These are phyloP conservation scores for Ectobius pallidus DNA, from an alignment of 2,888 invertebrate species.

Conservation along the genomic window DNA sequence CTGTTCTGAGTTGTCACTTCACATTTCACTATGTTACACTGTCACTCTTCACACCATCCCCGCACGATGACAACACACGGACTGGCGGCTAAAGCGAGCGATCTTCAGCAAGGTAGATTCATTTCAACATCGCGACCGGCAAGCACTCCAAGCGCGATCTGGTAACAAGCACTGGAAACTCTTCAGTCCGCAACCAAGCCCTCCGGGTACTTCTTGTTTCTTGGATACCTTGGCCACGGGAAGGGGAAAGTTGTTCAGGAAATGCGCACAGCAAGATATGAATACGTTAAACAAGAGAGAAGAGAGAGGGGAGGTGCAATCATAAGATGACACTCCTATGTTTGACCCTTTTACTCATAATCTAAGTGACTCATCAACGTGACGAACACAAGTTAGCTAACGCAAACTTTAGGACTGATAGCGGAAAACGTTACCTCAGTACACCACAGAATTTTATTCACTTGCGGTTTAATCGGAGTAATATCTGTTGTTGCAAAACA, in stretches of 20 bases:
- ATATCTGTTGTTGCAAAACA: no score
- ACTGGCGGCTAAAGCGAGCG: neutral
- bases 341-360: neutral
- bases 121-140: neutral
- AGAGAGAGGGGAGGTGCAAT: neutral
- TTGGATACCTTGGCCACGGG: neutral
- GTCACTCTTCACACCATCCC: neutral
- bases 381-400: neutral
- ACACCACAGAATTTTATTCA: no score
- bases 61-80: neutral
- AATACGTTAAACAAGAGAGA: no score
- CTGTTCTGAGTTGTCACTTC: no score
- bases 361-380: no score
- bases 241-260: neutral
- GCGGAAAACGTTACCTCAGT: no score
- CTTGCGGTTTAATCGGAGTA: no score
- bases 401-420: neutral
- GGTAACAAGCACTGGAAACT: neutral
- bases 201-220: neutral
- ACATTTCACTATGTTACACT: neutral
- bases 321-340: neutral
- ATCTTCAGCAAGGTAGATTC: neutral
- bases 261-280: neutral
- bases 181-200: neutral
- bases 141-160: constrained; percentile 12